Evolutionary conservation across 2,888 invertebrate species (phyloP), one percentile per base, ranked within the genome.

Genomic region (Bombylius major): DNA sequence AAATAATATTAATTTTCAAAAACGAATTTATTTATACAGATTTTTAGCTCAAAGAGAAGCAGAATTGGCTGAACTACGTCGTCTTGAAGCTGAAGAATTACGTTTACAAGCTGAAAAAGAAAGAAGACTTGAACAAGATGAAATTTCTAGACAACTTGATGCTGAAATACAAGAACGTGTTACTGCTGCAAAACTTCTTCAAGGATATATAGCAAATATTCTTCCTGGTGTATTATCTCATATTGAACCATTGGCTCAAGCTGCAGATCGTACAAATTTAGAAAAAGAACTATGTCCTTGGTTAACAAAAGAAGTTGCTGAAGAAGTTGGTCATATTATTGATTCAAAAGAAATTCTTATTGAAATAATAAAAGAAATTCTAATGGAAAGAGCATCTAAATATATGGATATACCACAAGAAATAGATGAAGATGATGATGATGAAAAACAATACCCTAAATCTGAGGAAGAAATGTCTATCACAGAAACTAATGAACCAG

Each of bases 201-300:
- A 88, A 66, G 89, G 89, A 59, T 91, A 92, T 75, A 83, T 94
- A 70, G 87, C 88, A 33, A 89, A 89, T 72, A 79, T 94, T 67
- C 79, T 94, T 66, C 93, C 93, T 14, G 80, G 84, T 53, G 89
- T 91, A 62, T 79, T 93, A 63, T 87, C 87, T 64, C 87, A 86
- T 54, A 79, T 94, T 48, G 74, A 75, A 60, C 71, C 75, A 9
- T 67, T 70, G 53, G 67, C 68, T 14, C 72, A 75, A 63, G 70
- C 69, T 6, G 67, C 67, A 1, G 70, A 70, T 59, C 69, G 69
- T 55, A 69, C 69, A 66, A 83, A 89, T 63, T 82, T 84, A 55
- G 89, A 91, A 76, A 82, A 89, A 55, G 68, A 67, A n/a, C 61
- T 75, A 31, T 71, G 69, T 79, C 90, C 92, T 53, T 93, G 92